phyloP scores from a whole-genome alignment of 2,797 vertebrate species.

The Phylloscopus collybita region DNA sequence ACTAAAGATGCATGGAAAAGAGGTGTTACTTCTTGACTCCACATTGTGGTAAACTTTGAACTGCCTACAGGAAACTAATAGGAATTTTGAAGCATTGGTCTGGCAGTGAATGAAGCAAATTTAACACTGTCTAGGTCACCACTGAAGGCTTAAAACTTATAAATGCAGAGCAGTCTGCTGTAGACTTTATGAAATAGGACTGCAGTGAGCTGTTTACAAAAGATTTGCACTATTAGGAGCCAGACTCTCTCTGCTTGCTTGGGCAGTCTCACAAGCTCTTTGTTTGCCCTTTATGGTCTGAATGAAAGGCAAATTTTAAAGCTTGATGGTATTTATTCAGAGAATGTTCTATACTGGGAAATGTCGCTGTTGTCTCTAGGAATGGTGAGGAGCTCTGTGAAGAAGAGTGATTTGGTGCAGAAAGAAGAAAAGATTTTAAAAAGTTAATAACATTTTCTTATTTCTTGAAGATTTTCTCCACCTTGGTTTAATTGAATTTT shows the following conservation, averaged over 20 bases:
- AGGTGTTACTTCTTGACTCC: not conserved
- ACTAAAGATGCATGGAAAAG: not conserved
- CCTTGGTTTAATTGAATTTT: not conserved
- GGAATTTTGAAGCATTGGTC: not conserved
- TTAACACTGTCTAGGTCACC: not conserved
- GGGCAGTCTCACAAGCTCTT: slow-evolving; percentile 27
- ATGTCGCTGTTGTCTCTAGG: not conserved
- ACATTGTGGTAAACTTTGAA: not conserved
- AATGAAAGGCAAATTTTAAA: slow-evolving; percentile 61
- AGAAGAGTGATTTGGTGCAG: not conserved
- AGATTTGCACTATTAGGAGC: slow-evolving; percentile 11
- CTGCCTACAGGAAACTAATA: not conserved
- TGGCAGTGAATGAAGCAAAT: not conserved
- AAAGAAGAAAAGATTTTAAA: not conserved
- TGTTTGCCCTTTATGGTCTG: slow-evolving; percentile 48
- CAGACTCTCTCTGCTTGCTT: slow-evolving; percentile 39
- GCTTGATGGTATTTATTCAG: slow-evolving; percentile 49
- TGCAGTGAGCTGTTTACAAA: slow-evolving; percentile 48
- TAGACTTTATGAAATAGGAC: slow-evolving; percentile 33
- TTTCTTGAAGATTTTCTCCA: not conserved
- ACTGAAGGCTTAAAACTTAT: not conserved
- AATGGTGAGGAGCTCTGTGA: not conserved
- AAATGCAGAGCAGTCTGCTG: slow-evolving; percentile 14
- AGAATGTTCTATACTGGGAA: not conserved
- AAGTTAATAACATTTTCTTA: not conserved